Evolutionary conservation across 2,888 invertebrate species (phyloP).

Genomic region (Melikaiella ostensackeni): DNA sequence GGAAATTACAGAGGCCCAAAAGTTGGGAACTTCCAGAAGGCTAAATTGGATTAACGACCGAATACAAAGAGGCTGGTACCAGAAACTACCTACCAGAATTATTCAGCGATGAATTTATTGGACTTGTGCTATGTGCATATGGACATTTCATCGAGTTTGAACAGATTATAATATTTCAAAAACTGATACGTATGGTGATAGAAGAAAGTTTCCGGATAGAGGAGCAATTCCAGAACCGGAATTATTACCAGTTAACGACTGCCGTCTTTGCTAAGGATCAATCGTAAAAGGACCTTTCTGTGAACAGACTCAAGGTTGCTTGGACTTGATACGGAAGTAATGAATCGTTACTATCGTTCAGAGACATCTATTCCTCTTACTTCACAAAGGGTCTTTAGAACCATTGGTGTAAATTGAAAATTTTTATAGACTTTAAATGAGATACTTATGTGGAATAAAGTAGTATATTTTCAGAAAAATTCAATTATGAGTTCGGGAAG

Average conservation of each 20-base stretch:
- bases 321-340: conserved; percentile 14
- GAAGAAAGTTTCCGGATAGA: neutral
- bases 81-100: conserved; percentile 15
- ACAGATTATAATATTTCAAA: neutral
- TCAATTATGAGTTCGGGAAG: no score
- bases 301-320: neutral
- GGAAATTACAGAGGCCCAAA: conserved; percentile 39
- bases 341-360: conserved; percentile 32
- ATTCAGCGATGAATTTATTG: conserved; percentile 14
- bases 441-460: no score
- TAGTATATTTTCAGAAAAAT: no score
- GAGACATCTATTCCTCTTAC: neutral
- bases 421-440: neutral
- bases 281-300: conserved; percentile 4
- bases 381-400: no score
- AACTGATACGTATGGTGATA: neutral
- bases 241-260: conserved; percentile 34
- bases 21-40: conserved; percentile 39
- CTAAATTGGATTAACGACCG: conserved; percentile 57
- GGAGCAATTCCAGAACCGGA: neutral
- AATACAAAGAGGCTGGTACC: conserved; percentile 6
- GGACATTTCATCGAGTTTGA: neutral
- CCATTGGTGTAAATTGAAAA: neutral
- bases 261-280: neutral
- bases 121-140: neutral